Conservation (phyloP, 2,113 vertebrate species). For the Toxostoma redivivum region DNA sequence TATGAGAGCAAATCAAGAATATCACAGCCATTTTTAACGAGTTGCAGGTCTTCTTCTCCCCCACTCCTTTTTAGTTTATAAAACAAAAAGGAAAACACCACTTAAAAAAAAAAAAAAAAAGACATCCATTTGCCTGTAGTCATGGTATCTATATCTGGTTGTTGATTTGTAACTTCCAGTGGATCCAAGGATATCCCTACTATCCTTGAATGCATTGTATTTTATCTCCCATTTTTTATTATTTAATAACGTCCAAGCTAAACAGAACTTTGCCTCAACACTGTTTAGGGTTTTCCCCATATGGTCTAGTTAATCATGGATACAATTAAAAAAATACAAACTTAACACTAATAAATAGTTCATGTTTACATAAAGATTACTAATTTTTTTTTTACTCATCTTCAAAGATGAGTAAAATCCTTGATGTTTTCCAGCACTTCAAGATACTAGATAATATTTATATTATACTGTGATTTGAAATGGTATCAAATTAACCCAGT, state of each 20-base stretch:
- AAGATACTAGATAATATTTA: background rate
- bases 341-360: background rate
- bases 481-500: background rate
- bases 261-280: background rate
- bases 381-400: background rate
- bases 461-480: background rate
- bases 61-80: background rate
- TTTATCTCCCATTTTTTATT: background rate
- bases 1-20: background rate
- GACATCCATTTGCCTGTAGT: background rate
- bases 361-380: background rate
- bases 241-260: background rate
- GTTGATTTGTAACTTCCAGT: background rate
- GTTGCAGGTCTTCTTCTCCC: background rate
- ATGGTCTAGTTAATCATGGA: background rate
- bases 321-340: background rate
- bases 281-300: background rate
- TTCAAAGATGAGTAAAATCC: background rate
- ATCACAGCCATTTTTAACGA: background rate
- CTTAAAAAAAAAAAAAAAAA: background rate
- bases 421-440: background rate
- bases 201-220: background rate
- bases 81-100: background rate
- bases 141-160: background rate
- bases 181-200: background rate